A percentile compares a stretch with the other conserved stretches of the same genome.
Evolutionary conservation across 2,113 vertebrate species (phyloP).

Genomic region (Pongo abelii): DNA sequence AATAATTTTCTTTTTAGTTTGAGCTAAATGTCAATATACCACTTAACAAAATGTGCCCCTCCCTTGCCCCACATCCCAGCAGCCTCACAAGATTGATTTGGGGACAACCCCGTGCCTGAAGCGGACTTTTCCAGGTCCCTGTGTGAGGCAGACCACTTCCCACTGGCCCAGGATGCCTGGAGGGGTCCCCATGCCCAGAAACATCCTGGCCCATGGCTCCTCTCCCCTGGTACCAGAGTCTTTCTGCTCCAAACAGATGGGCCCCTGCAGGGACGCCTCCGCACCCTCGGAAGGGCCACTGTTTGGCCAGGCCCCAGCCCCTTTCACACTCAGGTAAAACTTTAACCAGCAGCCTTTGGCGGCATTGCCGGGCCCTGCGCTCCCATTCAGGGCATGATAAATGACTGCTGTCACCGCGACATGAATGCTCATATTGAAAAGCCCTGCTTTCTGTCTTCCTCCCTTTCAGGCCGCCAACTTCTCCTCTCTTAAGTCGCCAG

Average conservation of each 20-base stretch:
- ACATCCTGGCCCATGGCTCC: neutral
- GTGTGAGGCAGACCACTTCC: constrained; percentile 51
- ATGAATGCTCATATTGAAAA: constrained; percentile 90
- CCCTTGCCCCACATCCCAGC: neutral
- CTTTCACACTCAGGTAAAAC: constrained; percentile 92
- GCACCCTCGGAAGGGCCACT: constrained; percentile 78
- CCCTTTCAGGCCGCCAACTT: constrained; percentile 72
- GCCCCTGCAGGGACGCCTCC: constrained; percentile 70
- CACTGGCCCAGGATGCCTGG: constrained; percentile 24
- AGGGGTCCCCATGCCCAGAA: neutral
- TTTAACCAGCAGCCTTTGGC: constrained; percentile 93
- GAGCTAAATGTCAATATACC: neutral
- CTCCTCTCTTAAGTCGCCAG: constrained; percentile 82
- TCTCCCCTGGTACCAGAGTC: constrained; percentile 65
- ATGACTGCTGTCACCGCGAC: constrained; percentile 87
- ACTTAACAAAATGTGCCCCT: neutral
- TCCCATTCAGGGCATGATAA: constrained; percentile 88
- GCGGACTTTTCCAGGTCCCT: neutral
- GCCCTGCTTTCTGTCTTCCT: constrained; percentile 84
- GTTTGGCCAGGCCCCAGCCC: constrained; percentile 75
- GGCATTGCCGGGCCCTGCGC: constrained; percentile 58
- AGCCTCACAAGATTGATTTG: constrained; percentile 32
- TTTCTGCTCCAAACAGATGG: constrained; percentile 87
- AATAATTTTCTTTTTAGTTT: neutral
- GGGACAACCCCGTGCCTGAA: neutral